Evolutionary conservation across 1,140 invertebrate species (phyloP).

Genomic region (Euura lappo): DNA sequence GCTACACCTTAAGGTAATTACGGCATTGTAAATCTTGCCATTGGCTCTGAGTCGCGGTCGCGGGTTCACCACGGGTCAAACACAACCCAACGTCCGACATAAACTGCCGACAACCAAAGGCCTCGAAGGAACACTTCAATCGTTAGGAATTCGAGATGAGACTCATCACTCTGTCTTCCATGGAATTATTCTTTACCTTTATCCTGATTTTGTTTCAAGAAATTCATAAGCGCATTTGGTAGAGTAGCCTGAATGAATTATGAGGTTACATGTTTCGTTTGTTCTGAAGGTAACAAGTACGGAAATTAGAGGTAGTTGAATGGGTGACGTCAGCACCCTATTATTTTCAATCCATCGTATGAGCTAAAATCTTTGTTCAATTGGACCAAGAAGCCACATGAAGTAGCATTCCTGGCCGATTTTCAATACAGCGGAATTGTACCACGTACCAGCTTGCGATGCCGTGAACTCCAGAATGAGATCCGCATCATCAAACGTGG

Average conservation of each 20-base stretch:
- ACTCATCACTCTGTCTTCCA: background rate
- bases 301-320: no score
- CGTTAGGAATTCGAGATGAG: background rate
- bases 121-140: background rate
- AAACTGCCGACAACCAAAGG: background rate
- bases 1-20: background rate
- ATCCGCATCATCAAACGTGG: background rate
- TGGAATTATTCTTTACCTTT: no score
- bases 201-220: no score
- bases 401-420: background rate
- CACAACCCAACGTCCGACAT: background rate
- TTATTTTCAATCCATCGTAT: no score
- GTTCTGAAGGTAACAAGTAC: no score
- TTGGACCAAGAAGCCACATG: no score
- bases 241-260: no score
- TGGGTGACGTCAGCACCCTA: no score
- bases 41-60: background rate
- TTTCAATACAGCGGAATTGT: background rate
- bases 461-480: background rate
- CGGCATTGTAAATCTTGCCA: slow-evolving; percentile 4
- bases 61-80: slow-evolving; percentile 2
- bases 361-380: no score
- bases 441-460: background rate
- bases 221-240: no score
- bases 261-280: no score